Evolutionary conservation across 2,888 invertebrate genomes (phyloP), one percentile per base, ranked within the genome.

Genomic region (Mesoligia furuncula): DNA sequence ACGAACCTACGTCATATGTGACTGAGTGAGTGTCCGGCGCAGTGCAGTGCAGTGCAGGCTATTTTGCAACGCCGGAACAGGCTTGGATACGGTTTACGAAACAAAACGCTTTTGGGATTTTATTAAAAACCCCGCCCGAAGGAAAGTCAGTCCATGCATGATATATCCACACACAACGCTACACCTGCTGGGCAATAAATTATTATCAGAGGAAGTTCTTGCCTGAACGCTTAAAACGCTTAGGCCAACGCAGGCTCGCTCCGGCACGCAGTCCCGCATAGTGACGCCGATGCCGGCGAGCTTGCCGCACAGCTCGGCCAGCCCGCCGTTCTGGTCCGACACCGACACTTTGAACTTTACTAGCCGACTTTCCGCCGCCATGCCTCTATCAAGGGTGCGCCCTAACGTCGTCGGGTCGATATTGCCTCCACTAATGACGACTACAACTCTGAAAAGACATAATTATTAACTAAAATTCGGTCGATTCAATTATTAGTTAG

Each of bases 201-300:
- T 0, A 48, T 66, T 31, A 27, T n/a, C 5, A 48, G 3, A 11
- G 2, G 54, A 39, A 79, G 0, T 54, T 13, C 61, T 83, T 88
- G 95, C 96, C 93, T 94, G 93, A 45, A 93, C 90, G 72, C 92
- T 94, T 83, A 98, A 99, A 24, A 99, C 98, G 92, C 99, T 99
- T 39, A 98, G 97, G 83, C 98, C 98, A 27, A 99, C 97, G 99
- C 99, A 99, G 6, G 99, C 99, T 74, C 99, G 97, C 92, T 99
- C 99, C 88, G 99, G 99, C 92, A 99, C 98, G 80, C 99, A 99
- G 93, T 99, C 99, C 91, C 99, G 99, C 85, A 99, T 98, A 31
- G 98, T 98, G 8, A 98, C 98, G 0, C 99, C 99, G 66, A 98
- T 95, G 20, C 97, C 95, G 1, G 98, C 97, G 57, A 99, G 95